Base-by-base conservation (phyloP, 2,888 invertebrate species). In the Brachycybe producta region DNA sequence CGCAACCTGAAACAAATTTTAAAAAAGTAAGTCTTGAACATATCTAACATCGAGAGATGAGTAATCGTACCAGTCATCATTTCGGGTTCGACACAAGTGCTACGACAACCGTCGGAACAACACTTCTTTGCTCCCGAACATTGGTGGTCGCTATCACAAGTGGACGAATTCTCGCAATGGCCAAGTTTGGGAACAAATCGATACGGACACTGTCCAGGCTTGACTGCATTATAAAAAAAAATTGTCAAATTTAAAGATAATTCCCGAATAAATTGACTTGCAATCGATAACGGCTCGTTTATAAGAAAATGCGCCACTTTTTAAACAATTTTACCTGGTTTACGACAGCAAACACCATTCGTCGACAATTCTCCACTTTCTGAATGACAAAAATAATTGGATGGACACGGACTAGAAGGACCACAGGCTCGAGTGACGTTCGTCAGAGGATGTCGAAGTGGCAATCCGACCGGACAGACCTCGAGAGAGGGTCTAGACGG, bases 21-120 rank as follows among this genome's bases (percentile, higher is more conserved):
- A 46, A 3, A 23, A 2, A 44, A 2, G 5, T 8, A 19, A 13
- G 15, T 30, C 32, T 11, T n/a, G 5, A 30, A 43, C 15, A 34
- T 35, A 5, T 2, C 17, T 26, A 26, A 11, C 17, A 41, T 7
- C 13, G n/a, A 4, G 23, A 26, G 26, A 39, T 7, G 17, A 27
- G 28, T 28, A 38, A 65, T 64, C 52, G 64, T 65, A 42, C 66
- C 71, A 1, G 84, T 81, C 57, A 80, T 77, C 57, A 83, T 73
- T 32, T 82, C 73, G 0, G 84, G 80, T 39, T 76, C 71, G 0
- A 81, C 76, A 63, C 87, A 86, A 58, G 82, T 80, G 0, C 86
- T 85, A 0, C 86, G 86, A 61, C 87, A 87, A 23, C 87, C 87
- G 38, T 85, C 87, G 1, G 84, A 83, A 62, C 87, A 87, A 66